Percentiles rank a stretch among this genome's conserved stretches.
phyloP scores from a whole-genome alignment of 2,113 vertebrate genomes.

The Capra hircus region DNA sequence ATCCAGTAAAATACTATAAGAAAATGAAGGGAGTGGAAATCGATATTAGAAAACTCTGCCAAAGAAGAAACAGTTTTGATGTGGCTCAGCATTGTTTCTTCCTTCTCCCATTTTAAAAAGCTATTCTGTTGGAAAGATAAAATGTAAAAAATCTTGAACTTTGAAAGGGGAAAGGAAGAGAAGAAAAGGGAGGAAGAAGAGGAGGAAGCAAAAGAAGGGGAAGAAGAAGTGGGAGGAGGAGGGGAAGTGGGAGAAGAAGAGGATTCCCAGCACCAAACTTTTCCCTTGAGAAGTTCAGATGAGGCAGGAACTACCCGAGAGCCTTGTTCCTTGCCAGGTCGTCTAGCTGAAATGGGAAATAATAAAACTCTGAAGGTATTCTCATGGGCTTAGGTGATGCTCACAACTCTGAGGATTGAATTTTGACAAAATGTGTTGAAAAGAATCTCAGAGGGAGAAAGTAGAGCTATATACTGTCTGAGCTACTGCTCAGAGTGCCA shows the following conservation, averaged over 20 bases:
- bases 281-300: background rate
- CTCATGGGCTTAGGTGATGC: too few relatives aligned
- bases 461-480: background rate
- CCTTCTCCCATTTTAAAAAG: background rate
- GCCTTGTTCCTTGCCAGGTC: too few relatives aligned
- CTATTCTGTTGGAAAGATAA: background rate
- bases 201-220: background rate
- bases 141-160: background rate
- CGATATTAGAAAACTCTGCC: background rate
- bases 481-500: background rate
- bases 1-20: background rate
- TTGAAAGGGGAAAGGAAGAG: background rate
- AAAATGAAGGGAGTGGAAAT: background rate
- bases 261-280: too few relatives aligned
- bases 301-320: too few relatives aligned
- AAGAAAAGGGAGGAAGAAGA: background rate
- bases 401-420: background rate
- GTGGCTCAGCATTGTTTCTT: background rate
- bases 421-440: background rate
- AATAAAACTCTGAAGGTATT: background rate
- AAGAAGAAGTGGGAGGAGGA: too few relatives aligned
- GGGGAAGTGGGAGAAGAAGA: accelerated
- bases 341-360: background rate
- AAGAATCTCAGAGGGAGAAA: background rate
- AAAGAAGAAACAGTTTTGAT: background rate